Conservation (phyloP, 2,113 vertebrate species). For the Sturnus vulgaris region DNA sequence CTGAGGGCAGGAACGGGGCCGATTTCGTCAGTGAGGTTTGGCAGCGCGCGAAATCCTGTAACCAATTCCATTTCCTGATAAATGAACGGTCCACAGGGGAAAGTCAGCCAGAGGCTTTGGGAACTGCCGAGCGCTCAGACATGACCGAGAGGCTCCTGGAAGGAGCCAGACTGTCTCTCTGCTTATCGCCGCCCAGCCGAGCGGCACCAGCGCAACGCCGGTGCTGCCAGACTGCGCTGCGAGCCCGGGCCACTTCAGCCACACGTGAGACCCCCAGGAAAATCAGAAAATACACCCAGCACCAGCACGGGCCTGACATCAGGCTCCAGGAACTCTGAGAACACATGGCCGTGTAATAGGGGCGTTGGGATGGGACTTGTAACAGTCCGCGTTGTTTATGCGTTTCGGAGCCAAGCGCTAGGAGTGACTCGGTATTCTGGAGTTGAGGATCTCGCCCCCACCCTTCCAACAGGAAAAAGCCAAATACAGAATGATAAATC, state of each 20-base stretch:
- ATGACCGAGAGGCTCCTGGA: constrained; percentile 67
- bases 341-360: neutral
- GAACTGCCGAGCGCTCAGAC: constrained; percentile 72
- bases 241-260: neutral
- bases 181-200: constrained; percentile 80
- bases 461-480: constrained; percentile 4
- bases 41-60: constrained; percentile 73
- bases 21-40: constrained; percentile 78
- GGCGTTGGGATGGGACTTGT: neutral
- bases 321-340: neutral
- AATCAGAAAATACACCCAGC: neutral
- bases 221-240: constrained; percentile 52
- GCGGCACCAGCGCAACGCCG: constrained; percentile 69
- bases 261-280: neutral
- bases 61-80: constrained; percentile 83
- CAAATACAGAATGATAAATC: constrained; percentile 1
- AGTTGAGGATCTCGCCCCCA: neutral
- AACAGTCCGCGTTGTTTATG: neutral
- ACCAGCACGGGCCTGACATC: neutral
- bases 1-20: constrained; percentile 57
- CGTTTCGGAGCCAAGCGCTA: neutral
- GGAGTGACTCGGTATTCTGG: neutral
- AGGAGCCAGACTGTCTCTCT: constrained; percentile 89
- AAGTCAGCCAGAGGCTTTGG: constrained; percentile 72
- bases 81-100: constrained; percentile 74